Evolutionary conservation across 2,113 vertebrate genomes (phyloP).

Genomic region (Sinocyclocheilus rhinocerous): DNA sequence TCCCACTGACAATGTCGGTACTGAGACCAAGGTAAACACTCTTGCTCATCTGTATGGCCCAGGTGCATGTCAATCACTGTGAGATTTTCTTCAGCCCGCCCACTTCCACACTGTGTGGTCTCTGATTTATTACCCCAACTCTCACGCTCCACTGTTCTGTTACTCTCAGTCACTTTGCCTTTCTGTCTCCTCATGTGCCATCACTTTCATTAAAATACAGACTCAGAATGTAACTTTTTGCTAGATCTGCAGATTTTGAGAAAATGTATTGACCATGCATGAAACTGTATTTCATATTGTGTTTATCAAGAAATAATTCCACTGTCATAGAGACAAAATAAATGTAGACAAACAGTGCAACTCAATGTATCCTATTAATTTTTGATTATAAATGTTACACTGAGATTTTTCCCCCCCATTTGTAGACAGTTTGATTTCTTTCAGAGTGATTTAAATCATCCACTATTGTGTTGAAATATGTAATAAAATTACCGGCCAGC

Average conservation of each 20-base stretch:
- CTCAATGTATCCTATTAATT: neutral
- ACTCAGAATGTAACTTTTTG: neutral
- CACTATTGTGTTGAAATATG: neutral
- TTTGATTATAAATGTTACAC: neutral
- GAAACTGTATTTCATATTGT: neutral
- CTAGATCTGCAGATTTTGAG: neutral
- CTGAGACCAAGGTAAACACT: constrained; percentile 86
- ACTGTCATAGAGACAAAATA: neutral
- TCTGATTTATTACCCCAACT: neutral
- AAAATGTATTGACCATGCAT: neutral
- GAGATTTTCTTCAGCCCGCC: neutral
- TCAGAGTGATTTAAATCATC: neutral
- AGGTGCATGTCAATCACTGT: neutral
- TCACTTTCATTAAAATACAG: neutral
- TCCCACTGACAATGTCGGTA: constrained; percentile 79
- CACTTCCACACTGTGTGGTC: constrained; percentile 6
- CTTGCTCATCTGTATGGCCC: neutral
- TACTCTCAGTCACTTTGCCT: neutral
- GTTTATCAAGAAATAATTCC: neutral
- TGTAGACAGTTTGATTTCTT: neutral
- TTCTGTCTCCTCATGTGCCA: neutral
- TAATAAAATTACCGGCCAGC: neutral
- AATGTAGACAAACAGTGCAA: neutral
- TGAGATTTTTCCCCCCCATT: too few species aligned
- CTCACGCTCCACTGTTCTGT: neutral